A percentile compares a stretch with the other conserved stretches of the same genome.
phyloP scores from a whole-genome alignment of 2,888 invertebrate genomes.

The Cenopis cana region DNA sequence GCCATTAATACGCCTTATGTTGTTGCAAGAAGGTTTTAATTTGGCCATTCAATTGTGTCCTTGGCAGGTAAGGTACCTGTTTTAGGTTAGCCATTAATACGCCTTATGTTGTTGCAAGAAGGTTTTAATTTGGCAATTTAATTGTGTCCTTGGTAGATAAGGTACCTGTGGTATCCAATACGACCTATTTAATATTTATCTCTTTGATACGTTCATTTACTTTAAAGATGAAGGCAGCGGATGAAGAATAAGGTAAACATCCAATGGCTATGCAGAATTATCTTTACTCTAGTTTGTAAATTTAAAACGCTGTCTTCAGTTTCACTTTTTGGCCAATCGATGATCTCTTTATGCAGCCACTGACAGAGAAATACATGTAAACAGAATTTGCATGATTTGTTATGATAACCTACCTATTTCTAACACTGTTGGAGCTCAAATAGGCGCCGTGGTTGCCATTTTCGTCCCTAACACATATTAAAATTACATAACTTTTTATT shows the following conservation, averaged over 20 bases:
- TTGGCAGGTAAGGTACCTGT: too few relatives aligned
- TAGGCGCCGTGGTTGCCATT: conserved; percentile 50
- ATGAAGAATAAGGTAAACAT: neutral
- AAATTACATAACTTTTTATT: conserved; percentile 56
- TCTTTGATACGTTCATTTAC: neutral
- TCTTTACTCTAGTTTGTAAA: neutral
- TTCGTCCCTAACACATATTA: conserved; percentile 55
- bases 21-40: too few relatives aligned
- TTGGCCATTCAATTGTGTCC: too few relatives aligned
- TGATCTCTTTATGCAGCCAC: neutral
- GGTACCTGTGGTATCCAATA: neutral
- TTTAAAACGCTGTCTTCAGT: neutral
- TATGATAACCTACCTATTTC: conserved; percentile 50
- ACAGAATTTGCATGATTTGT: conserved; percentile 30
- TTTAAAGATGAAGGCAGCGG: conserved; percentile 6
- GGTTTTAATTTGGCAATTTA: too few relatives aligned
- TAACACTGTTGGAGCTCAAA: conserved; percentile 54
- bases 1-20: too few relatives aligned
- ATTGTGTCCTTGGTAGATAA: too few relatives aligned
- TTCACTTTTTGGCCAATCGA: neutral
- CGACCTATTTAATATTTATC: conserved; percentile 3
- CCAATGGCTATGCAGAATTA: too few relatives aligned
- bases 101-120: neutral
- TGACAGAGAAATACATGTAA: neutral
- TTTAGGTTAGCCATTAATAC: too few relatives aligned